Evolutionary conservation across 1,140 invertebrate genomes (phyloP).

Genomic region (Drosophila rufa): DNA sequence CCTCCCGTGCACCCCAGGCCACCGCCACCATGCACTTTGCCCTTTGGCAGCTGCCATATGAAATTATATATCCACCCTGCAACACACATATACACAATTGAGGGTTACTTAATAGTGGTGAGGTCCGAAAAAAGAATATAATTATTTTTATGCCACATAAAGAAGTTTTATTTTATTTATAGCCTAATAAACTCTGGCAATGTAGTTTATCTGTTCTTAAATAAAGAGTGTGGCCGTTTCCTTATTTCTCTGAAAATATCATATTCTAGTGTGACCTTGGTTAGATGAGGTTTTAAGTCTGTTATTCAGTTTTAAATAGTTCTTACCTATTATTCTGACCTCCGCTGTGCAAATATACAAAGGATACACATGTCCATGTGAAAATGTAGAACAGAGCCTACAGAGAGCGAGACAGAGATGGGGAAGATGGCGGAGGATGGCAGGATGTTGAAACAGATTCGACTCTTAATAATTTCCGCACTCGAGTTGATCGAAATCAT

Average conservation of each 20-base stretch:
- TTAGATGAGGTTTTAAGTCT: too few species aligned
- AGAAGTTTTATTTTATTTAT: neutral
- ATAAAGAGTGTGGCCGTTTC: too few species aligned
- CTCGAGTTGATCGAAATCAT: conserved; percentile 84
- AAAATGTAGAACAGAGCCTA: conserved; percentile 42
- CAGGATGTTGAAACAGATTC: conserved; percentile 83
- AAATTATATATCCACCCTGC: conserved; percentile 46
- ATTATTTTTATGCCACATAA: neutral
- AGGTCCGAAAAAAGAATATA: neutral
- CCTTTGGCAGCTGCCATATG: conserved; percentile 58
- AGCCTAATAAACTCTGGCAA: too few species aligned
- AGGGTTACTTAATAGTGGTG: neutral
- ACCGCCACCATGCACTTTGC: conserved; percentile 42
- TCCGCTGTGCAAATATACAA: neutral
- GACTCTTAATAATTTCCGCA: conserved; percentile 84
- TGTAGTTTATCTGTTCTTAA: too few species aligned
- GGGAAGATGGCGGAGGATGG: conserved; percentile 23
- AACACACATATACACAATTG: neutral
- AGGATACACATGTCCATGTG: conserved; percentile 16
- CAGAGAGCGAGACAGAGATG: conserved; percentile 11
- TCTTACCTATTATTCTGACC: conserved; percentile 1
- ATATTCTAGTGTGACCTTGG: too few species aligned
- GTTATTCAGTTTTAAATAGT: neutral
- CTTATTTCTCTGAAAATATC: too few species aligned
- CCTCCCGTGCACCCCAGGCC: neutral